Evolutionary conservation across 2,113 vertebrate genomes (phyloP), one percentile per base, ranked within the genome.

Genomic region (Edolisoma coerulescens): DNA sequence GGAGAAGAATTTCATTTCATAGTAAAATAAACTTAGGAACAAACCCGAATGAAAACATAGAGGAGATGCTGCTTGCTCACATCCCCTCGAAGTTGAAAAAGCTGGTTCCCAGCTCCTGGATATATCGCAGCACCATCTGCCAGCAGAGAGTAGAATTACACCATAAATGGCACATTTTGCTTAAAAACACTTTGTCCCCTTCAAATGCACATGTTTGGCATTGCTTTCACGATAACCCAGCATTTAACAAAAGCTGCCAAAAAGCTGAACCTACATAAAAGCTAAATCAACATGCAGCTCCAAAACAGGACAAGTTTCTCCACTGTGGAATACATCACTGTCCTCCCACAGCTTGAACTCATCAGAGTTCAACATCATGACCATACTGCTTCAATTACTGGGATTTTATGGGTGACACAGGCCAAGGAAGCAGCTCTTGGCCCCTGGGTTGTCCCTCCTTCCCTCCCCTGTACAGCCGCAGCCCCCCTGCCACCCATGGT

Each of bases 71-170:
- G 28, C 18, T 63, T 70, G 56, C 8, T 27, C 11, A 18, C 19
- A 60, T n/a, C 8, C 45, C 39, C 13, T 85, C 17, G 1, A 70
- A 69, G 56, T 4, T 2, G 26, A 71, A 82, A 70, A 24, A 53
- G 33, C 70, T 16, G 16, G 2, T 89, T 85, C n/a, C 28, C 21
- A 45, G 49, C 22, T 87, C 32, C 56, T 28, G 56, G 41, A 20
- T 53, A 33, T 65, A 33, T 76, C 1, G 10, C 86, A 97, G 88
- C 93, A 89, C 93, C 93, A 95, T 84, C 96, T 97, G 92, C 65
- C 92, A 89, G 89, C 65, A 68, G 32, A 82, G 49, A 81, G 49
- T 7, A 82, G 64, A 93, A 95, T 76, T 95, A 70, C 95, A 87
- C 5, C 32, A 69, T 2, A 60, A 92, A 76, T 16, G 5, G 41